Conservation (phyloP, 2,113 vertebrate genomes). For the Pygoscelis antarcticus region DNA sequence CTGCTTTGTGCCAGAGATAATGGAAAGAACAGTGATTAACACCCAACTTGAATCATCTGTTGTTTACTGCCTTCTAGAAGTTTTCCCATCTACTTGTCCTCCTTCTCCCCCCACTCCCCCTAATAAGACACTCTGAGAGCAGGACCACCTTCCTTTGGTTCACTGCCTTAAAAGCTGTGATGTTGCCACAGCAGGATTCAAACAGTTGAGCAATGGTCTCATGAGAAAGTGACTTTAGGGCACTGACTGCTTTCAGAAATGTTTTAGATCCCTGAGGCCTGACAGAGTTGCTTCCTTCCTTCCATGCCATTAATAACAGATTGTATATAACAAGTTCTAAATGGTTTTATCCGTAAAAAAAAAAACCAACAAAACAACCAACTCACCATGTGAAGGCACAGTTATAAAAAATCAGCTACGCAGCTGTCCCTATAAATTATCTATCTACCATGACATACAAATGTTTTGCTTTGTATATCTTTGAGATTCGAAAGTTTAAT, state of each 20-base stretch:
- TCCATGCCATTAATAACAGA: neutral
- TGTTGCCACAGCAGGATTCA: neutral
- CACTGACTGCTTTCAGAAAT: neutral
- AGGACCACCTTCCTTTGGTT: neutral
- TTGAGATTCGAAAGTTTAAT: neutral
- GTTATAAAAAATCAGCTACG: neutral
- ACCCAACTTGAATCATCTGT: neutral
- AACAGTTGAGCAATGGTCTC: neutral
- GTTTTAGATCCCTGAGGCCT: neutral
- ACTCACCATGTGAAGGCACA: neutral
- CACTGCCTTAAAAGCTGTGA: neutral
- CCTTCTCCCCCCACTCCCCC: neutral
- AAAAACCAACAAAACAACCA: accelerated
- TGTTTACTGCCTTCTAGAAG: neutral
- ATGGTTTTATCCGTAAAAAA: neutral
- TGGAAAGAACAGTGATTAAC: neutral
- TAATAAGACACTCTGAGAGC: neutral
- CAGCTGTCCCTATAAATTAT: neutral
- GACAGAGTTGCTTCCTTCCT: neutral
- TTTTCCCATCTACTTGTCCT: neutral
- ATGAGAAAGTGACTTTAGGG: neutral
- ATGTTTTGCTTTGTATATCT: neutral
- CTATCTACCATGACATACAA: neutral
- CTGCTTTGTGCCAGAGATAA: neutral
- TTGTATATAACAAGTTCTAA: neutral